These are phyloP conservation scores for Drosophila lacicola DNA, from an alignment of 2,888 invertebrate species.

Conservation along the genomic window DNA sequence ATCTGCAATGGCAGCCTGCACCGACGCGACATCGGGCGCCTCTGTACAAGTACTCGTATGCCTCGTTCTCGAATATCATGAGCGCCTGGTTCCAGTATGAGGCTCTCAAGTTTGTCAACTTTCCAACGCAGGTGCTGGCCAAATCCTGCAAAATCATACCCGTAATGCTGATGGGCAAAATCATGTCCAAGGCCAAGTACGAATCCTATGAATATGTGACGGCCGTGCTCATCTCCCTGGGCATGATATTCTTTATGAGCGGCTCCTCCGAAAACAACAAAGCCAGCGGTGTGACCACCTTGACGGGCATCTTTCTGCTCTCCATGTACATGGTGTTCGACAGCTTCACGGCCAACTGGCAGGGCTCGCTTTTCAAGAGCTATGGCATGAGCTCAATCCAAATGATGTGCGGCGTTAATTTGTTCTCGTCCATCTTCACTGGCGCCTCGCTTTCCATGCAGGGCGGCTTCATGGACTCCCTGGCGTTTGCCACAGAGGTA, in stretches of 20 bases:
- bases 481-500: constrained; percentile 90
- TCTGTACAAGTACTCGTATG: constrained; percentile 97
- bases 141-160: constrained; percentile 99
- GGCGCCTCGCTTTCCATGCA: constrained; percentile 94
- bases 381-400: constrained; percentile 93
- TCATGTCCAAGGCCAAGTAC: constrained; percentile 94
- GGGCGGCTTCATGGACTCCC: constrained; percentile 90
- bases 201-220: constrained; percentile 96
- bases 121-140: constrained; percentile 97
- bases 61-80: constrained; percentile 98
- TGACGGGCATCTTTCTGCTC: constrained; percentile 94
- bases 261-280: constrained; percentile 89
- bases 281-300: constrained; percentile 89
- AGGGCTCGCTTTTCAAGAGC: constrained; percentile 93
- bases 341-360: constrained; percentile 99
- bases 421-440: constrained; percentile 96
- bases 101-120: constrained; percentile 98
- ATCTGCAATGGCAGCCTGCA: constrained; percentile 86
- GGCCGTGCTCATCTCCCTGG: constrained; percentile 94
- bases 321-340: constrained; percentile 97
- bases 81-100: constrained; percentile 99
- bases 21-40: constrained; percentile 92
- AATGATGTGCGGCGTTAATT: constrained; percentile 98
- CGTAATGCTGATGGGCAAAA: constrained; percentile 99
- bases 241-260: constrained; percentile 96